Evolutionary conservation across 2,113 vertebrate genomes (phyloP).

Genomic region (Mus musculus): GRCm39 chr13:64165001-64165500

Average conservation of each 20-base stretch:
- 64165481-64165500: too few species aligned
- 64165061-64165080: background rate
- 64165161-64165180: background rate
- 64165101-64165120: background rate
- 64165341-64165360: constrained; percentile 32
- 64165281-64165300: background rate
- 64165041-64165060: background rate
- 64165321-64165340: background rate
- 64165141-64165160: background rate
- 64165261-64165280: background rate
- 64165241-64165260: background rate
- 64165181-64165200: background rate
- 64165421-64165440: background rate
- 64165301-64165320: background rate
- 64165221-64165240: background rate
- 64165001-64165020: background rate
- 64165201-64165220: background rate
- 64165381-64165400: constrained; percentile 7
- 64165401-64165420: constrained; percentile 1
- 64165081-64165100: background rate
- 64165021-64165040: background rate
- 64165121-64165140: background rate
- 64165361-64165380: constrained; percentile 10
- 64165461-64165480: background rate
- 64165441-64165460: background rate